These are phyloP conservation scores for Plecotus auritus DNA, from an alignment of 2,113 vertebrate species.

Conservation along the genomic window DNA sequence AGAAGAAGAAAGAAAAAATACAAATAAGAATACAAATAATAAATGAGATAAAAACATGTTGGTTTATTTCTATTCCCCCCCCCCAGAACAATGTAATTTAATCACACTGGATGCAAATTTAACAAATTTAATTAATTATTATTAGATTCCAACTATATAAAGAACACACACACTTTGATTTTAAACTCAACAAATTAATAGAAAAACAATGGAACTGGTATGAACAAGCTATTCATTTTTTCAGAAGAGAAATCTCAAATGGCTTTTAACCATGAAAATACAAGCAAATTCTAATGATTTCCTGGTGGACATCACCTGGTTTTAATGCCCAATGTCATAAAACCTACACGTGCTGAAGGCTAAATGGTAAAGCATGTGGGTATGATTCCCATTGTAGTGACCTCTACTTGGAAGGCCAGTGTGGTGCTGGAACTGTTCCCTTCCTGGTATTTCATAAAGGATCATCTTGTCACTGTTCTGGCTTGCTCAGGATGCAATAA, in stretches of 20 bases:
- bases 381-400: background rate
- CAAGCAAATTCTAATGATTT: background rate
- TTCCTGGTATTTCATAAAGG: background rate
- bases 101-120: background rate
- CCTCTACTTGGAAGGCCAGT: background rate
- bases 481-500: too few relatives aligned
- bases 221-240: background rate
- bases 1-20: background rate
- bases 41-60: background rate
- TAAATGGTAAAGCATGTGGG: background rate
- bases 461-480: background rate
- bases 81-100: background rate
- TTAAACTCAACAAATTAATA: background rate
- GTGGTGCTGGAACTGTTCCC: background rate
- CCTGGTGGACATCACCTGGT: background rate
- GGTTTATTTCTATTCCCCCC: background rate
- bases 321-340: background rate
- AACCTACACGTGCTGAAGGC: too few relatives aligned
- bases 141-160: background rate
- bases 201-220: background rate
- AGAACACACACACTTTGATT: background rate
- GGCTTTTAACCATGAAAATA: background rate
- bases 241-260: background rate
- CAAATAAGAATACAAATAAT: background rate
- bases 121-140: background rate